phyloP scores from a whole-genome alignment of 2,113 vertebrate genomes.

The Prinia subflava region DNA sequence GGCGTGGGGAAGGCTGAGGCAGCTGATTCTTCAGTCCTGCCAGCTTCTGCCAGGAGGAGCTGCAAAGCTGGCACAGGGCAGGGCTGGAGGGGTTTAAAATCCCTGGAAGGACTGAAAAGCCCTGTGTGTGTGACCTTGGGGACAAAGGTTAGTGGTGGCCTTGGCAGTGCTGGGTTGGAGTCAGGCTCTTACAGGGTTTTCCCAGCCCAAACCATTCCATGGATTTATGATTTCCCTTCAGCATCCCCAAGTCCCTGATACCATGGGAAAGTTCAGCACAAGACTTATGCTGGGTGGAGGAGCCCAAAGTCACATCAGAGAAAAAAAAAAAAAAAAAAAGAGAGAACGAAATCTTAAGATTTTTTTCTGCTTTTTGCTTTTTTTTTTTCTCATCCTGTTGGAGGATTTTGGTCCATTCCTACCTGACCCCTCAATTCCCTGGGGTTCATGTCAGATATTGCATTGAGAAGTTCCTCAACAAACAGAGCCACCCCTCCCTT shows the following conservation, averaged over 20 bases:
- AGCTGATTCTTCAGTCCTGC: accelerated
- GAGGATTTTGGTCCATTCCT: too few relatives aligned
- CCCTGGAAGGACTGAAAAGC: not conserved
- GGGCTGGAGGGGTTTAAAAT: not conserved
- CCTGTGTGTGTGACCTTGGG: not conserved
- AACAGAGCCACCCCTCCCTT: not conserved
- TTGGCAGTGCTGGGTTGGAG: not conserved
- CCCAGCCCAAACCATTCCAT: not conserved
- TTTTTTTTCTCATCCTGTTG: too few relatives aligned
- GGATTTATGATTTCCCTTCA: not conserved
- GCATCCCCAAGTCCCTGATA: not conserved
- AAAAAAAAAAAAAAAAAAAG: not conserved
- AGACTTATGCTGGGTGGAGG: not conserved
- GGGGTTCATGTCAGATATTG: not conserved
- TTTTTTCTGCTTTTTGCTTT: too few relatives aligned
- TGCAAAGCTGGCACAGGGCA: not conserved
- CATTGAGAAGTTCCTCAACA: not conserved
- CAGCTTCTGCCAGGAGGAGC: not conserved
- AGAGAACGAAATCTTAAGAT: accelerated
- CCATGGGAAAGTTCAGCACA: not conserved
- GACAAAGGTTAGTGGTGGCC: accelerated
- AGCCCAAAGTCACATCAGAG: not conserved
- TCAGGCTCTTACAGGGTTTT: not conserved
- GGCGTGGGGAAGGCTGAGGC: not conserved
- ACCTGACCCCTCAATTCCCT: not conserved